phyloP scores from a whole-genome alignment of 37 sponge, comb jelly and placozoan species.

The Beroe forskalii region DNA sequence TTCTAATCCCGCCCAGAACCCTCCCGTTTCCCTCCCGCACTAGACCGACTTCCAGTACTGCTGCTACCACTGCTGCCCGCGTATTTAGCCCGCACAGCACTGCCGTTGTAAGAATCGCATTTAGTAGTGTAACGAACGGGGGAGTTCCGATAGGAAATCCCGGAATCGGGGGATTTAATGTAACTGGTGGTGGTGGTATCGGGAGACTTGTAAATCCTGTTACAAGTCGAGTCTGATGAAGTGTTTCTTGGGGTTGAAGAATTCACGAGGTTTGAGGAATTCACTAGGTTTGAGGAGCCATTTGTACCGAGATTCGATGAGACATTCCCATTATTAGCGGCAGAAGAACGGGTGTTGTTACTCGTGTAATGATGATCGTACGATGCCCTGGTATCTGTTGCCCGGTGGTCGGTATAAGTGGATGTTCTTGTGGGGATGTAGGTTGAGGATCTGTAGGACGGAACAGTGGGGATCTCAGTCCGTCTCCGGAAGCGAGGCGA shows the following conservation, averaged over 20 bases:
- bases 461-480: background rate
- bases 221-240: background rate
- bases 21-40: background rate
- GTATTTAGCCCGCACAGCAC: background rate
- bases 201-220: background rate
- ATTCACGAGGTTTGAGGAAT: too few species aligned
- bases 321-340: background rate
- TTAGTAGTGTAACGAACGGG: background rate
- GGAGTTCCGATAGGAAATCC: background rate
- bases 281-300: too few species aligned
- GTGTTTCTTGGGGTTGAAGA: too few species aligned
- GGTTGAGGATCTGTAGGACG: background rate
- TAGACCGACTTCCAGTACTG: background rate
- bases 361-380: background rate
- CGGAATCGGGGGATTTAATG: background rate
- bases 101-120: too few species aligned
- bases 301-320: too few species aligned
- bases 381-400: too few species aligned
- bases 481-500: background rate
- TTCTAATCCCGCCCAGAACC: too few species aligned
- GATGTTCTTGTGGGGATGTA: too few species aligned
- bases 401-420: too few species aligned
- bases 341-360: background rate
- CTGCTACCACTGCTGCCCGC: background rate
- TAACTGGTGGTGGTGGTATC: background rate